These are phyloP conservation scores for Rhabdophis nuchalis DNA, from an alignment of 2,797 vertebrate genomes.

Conservation along the genomic window DNA sequence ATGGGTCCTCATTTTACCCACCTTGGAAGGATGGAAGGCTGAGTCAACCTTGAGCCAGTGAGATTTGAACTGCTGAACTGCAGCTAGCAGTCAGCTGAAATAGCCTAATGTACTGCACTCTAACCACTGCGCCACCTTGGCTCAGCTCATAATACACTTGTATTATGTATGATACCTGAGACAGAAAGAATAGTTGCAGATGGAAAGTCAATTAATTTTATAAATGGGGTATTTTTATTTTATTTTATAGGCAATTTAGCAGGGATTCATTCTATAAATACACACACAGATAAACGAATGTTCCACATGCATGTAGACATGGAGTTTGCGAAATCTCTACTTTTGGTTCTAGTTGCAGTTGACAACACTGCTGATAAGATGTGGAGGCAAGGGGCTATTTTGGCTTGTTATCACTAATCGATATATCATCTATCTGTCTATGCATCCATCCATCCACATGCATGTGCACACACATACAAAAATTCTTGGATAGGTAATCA, in stretches of 20 bases:
- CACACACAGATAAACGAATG: neutral
- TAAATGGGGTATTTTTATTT: neutral
- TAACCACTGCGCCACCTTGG: too few species aligned
- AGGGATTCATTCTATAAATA: neutral
- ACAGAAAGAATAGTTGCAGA: neutral
- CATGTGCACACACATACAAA: neutral
- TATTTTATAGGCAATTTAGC: neutral
- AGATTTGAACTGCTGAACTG: too few species aligned
- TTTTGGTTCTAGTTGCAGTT: neutral
- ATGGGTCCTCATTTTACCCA: too few species aligned
- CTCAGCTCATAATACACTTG: neutral
- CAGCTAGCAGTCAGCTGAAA: too few species aligned
- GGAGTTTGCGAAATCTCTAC: neutral
- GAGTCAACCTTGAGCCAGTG: too few species aligned
- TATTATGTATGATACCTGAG: neutral
- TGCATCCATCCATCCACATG: neutral
- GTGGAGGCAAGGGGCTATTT: neutral
- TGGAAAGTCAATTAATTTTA: neutral
- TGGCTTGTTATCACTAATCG: neutral
- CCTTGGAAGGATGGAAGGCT: too few species aligned
- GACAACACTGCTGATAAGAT: neutral
- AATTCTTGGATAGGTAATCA: neutral
- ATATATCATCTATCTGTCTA: neutral
- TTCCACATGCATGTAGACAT: too few species aligned
- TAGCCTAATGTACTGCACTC: too few species aligned